phyloP scores from a whole-genome alignment of 2,113 vertebrate genomes.

The Nesoenas mayeri region DNA sequence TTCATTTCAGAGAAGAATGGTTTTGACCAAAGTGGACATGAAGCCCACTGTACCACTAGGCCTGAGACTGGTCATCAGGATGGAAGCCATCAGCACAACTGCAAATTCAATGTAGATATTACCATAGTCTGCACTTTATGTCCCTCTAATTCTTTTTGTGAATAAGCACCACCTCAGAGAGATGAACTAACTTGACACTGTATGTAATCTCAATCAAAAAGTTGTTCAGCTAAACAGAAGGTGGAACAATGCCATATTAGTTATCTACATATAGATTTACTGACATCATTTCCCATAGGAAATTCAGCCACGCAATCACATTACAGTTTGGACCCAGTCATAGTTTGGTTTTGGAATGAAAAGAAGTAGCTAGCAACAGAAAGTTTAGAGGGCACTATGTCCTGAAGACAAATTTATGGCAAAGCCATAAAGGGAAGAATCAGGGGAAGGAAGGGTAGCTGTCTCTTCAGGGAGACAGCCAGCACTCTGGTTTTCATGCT shows the following conservation, averaged over 20 bases:
- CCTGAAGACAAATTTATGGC: background rate
- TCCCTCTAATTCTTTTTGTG: background rate
- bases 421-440: background rate
- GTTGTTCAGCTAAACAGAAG: background rate
- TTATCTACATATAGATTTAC: background rate
- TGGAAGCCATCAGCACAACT: background rate
- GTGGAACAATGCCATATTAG: background rate
- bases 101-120: background rate
- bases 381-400: background rate
- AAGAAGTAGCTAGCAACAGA: background rate
- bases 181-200: background rate
- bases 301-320: background rate
- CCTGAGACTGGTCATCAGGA: background rate
- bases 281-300: background rate
- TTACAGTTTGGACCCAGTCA: background rate
- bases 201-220: background rate
- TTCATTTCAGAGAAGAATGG: background rate
- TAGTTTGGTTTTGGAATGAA: background rate
- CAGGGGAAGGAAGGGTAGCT: background rate
- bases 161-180: background rate
- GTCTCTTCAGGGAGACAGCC: background rate
- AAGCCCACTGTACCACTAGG: background rate
- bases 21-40: background rate
- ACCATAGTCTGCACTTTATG: background rate
- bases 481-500: background rate